Base-by-base conservation (phyloP, 2,888 invertebrate genomes). In the Dicycla oo region DNA sequence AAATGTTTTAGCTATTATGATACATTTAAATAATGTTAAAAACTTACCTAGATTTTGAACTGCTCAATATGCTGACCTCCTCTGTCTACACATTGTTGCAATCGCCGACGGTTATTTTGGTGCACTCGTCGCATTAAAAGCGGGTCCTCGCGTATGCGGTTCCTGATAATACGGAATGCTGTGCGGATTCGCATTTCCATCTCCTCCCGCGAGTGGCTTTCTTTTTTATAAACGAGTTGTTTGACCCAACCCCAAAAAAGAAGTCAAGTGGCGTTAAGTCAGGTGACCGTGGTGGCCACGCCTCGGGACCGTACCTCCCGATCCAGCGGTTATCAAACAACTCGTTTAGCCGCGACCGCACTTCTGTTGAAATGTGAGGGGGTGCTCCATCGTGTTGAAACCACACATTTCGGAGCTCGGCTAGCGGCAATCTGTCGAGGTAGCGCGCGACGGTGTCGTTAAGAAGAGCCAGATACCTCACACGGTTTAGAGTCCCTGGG, bases 181-280 rank as follows among this genome's bases (percentile, higher is more conserved):
- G 57, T 34, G 57, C 57, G 34, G 1, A 57, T 57, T 57, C 57
- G 57, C 34, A 57, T 34, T 57, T 57, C 13, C 57, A 38, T 57
- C 57, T 57, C 57, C 57, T 57, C 34, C n/a, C 57, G 57, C 57
- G 57, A 57, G 57, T 34, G n/a, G 57, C 57, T 34, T 34, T n/a
- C 34, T 38, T 38, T 57, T 57, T 38, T 57, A 38, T 57, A 38
- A 56, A 56, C 34, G 34, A 56, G 34, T 57, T 38, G 57, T 58
- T 58, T 38, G 30, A 56, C 30, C 20, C 30, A 56, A 11, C 56
- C 30, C 56, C 30, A 20, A 56, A 56, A 56, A 56, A 20, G 26
- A 56, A 56, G 30, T 56, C 30, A 20, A 56, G 56, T 56, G 54
- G 53, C 18, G 53, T 56, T 56, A 56, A 30, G 30, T 30, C 56